Evolutionary conservation across 2,113 vertebrate species (phyloP), one percentile per base, ranked within the genome.

Genomic region (Butastur rufipennis): DNA sequence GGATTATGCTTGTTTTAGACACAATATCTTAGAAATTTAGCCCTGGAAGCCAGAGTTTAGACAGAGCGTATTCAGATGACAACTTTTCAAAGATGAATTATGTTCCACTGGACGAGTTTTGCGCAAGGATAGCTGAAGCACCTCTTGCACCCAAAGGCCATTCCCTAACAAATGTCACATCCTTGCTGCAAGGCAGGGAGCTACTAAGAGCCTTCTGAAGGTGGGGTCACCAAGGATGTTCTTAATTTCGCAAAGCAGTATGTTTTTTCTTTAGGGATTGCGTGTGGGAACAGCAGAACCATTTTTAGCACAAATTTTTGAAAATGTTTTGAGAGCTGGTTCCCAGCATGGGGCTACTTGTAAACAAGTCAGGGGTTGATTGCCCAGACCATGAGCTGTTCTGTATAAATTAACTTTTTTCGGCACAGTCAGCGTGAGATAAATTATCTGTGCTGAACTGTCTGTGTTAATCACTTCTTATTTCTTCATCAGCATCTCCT

Each of bases 131-230:
- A 29, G 36, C 36, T 63, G 36, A 90, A 75, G 47, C 23, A 62
- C 13, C 13, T 92, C 52, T 67, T 1, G 0, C 5, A 45, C 17
- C 63, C 45, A 27, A 22, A 48, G 34, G 40, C 40, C 2, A 0
- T 47, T 88, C 20, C 7, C 10, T 75, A 63, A 26, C 32, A 72
- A 67, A 15, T 75, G 36, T 5, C 26, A 56, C 12, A 16, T 73
- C 38, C 26, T 81, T 92, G 55, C 29, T 74, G 34, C 63, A 63
- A 32, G 82, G 38, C 56, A 61, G 22, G 31, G 29, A 55, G 20
- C 14, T 81, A 6, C 32, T 48, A 52, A 63, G 66, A 74, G 43
- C 29, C 17, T 53, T 85, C 48, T 55, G n/a, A 81, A 79, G 20
- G 4, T 27, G 66, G 15, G 25, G 21, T 52, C 71, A 74, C 48